Evolutionary conservation across 2,888 invertebrate species (phyloP).

Genomic region (Lepeophtheirus nordmannii): DNA sequence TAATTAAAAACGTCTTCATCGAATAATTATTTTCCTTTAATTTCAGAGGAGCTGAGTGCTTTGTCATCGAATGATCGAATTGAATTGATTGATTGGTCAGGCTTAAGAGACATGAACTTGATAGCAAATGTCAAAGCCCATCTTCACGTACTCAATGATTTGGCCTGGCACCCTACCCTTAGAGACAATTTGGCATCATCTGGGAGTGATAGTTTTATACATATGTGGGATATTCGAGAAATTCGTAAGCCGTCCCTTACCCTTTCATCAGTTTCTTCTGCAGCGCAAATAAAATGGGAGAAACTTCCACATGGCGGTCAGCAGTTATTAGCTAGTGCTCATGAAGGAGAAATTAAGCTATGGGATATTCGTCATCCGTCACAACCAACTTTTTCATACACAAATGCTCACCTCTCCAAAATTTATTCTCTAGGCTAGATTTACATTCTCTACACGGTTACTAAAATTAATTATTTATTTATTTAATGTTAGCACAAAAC

Average conservation of each 20-base stretch:
- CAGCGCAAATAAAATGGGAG: conserved; percentile 88
- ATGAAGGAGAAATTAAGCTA: conserved; percentile 85
- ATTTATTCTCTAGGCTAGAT: conserved; percentile 65
- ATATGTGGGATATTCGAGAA: conserved; percentile 82
- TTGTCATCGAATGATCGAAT: neutral
- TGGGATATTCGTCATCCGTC: conserved; percentile 68
- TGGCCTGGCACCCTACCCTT: conserved; percentile 62
- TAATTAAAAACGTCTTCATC: no score
- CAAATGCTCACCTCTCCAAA: conserved; percentile 68
- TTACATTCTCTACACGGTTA: no score
- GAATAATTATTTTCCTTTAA: no score
- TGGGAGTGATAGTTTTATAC: conserved; percentile 68
- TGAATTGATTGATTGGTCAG: neutral
- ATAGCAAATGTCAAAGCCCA: conserved; percentile 59
- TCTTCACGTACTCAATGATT: conserved; percentile 68
- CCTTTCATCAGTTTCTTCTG: conserved; percentile 60
- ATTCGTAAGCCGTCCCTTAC: conserved; percentile 63
- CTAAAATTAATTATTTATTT: neutral
- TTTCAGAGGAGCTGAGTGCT: neutral
- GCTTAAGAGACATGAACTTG: conserved; percentile 18
- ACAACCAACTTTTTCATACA: conserved; percentile 70
- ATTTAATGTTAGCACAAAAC: conserved; percentile 32
- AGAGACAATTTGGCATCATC: conserved; percentile 3
- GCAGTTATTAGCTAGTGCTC: conserved; percentile 75
- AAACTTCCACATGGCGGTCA: conserved; percentile 46